A percentile compares a stretch with the other conserved stretches of the same genome.
Evolutionary conservation across 2,888 invertebrate genomes (phyloP).

Genomic region (Lapara coniferarum): DNA sequence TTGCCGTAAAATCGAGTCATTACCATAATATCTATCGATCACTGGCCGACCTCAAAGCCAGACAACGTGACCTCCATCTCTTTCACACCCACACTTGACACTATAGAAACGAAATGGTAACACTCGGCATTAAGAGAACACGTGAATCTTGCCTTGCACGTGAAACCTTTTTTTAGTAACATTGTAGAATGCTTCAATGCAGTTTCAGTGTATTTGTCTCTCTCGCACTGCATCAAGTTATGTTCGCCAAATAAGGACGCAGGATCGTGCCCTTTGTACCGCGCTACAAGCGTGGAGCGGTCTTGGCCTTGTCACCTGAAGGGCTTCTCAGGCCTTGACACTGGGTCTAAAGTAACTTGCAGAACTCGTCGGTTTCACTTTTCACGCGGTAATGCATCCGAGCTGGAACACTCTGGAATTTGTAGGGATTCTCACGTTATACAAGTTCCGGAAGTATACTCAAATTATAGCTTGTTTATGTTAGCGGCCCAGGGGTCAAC

Average conservation of each 20-base stretch:
- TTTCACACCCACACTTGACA: not conserved
- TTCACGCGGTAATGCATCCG: not conserved
- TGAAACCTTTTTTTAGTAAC: slow-evolving; percentile 4
- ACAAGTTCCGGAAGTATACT: no score
- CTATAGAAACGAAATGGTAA: not conserved
- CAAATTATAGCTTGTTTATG: no score
- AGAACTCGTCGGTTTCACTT: slow-evolving; percentile 20
- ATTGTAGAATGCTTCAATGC: slow-evolving; percentile 20
- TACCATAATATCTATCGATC: slow-evolving; percentile 12
- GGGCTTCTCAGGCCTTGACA: slow-evolving; percentile 45
- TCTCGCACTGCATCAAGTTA: not conserved
- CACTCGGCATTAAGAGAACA: not conserved
- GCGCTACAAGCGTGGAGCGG: slow-evolving; percentile 28
- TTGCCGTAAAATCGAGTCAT: not conserved
- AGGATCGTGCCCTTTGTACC: slow-evolving; percentile 4
- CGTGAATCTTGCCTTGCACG: slow-evolving; percentile 15
- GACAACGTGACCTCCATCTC: not conserved
- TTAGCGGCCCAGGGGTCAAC: no score
- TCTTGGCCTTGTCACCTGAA: slow-evolving; percentile 56
- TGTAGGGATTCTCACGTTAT: not conserved
- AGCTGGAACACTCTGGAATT: not conserved
- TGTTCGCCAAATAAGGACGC: not conserved
- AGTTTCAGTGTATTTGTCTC: not conserved
- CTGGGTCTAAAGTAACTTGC: slow-evolving; percentile 24
- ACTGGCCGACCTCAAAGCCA: not conserved